Percentiles rank a stretch among this genome's conserved stretches.
phyloP scores from a whole-genome alignment of 2,888 invertebrate species.

The Campoplex nolae region DNA sequence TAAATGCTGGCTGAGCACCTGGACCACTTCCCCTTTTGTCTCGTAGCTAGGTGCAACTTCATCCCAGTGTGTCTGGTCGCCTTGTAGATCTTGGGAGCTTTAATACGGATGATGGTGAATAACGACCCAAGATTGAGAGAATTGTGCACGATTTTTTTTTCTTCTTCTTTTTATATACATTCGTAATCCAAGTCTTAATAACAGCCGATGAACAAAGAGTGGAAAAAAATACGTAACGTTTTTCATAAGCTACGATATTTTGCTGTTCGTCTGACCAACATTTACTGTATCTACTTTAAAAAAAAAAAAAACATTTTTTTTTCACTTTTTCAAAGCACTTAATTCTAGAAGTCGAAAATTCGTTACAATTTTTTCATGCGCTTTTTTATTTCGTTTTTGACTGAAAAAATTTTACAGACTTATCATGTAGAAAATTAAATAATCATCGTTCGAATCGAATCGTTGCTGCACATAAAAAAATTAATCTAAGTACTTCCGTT shows the following conservation, averaged over 20 bases:
- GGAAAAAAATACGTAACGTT: not conserved
- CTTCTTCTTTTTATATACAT: constrained; percentile 1
- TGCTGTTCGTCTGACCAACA: not conserved
- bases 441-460: no score
- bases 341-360: not conserved
- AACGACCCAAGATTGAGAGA: constrained; percentile 61
- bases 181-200: constrained; percentile 8
- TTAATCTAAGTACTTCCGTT: not conserved
- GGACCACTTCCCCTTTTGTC: constrained; percentile 70
- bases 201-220: not conserved
- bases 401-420: no score
- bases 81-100: constrained; percentile 78
- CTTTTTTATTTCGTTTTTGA: no score
- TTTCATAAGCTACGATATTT: constrained; percentile 8
- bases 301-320: not conserved
- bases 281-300: constrained; percentile 4
- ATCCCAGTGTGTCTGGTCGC: constrained; percentile 65
- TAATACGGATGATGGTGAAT: constrained; percentile 70
- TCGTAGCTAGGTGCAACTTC: constrained; percentile 57
- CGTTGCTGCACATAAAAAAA: not conserved
- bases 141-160: constrained; percentile 1
- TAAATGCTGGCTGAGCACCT: constrained; percentile 79
- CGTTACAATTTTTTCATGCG: not conserved
- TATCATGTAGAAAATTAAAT: no score
- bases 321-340: not conserved